Base-by-base conservation (phyloP, 2,113 vertebrate genomes). In the Cheirogaleus medius region DNA sequence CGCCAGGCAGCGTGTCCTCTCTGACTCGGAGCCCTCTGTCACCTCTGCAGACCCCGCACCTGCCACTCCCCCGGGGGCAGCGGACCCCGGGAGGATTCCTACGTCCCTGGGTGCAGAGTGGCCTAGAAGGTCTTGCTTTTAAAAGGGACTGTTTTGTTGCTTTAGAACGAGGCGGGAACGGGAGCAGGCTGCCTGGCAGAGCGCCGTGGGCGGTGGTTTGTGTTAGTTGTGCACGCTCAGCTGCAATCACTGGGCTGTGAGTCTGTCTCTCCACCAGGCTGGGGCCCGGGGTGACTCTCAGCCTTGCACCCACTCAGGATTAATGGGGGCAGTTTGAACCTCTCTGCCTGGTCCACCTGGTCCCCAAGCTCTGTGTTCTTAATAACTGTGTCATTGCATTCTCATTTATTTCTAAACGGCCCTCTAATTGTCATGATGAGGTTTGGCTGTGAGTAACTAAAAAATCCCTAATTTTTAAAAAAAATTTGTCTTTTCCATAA, bases 21-120 rank as follows among this genome's bases (percentile, higher is more conserved):
- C 54, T 60, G 39, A 14, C 2, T 60, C 3, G 1, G 14, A 76
- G 42, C 2, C 10, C 21, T 64, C 39, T 27, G 34, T 21, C 73
- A 11, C 44, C 47, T 21, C 25, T 54, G 18, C 17, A 39, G 27
- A 32, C 58, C 34, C 10, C 14, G 23, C 11, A 18, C 52, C 54
- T 17, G 78, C 25, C 11, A 5, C 44, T 52, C 42, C 34, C 56
- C 4, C 2, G 1, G 0, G 6, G 10, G 49, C 73, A 20, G 58
- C 4, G 0, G 25, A 37, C 44, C 25, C 34, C 23, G 6, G 15
- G 34, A 32, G 8, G 25, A 21, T 13, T 21, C 87, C 15, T 23
- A 0, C 21, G 13, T 27, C 42, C 71, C 52, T 6, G 5, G 1
- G 2, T 5, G 32, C 71, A 29, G 69, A n/a, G 20, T 18, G 42